These are phyloP conservation scores for Perca flavescens DNA, from an alignment of 2,113 vertebrate species.

Conservation along the genomic window DNA sequence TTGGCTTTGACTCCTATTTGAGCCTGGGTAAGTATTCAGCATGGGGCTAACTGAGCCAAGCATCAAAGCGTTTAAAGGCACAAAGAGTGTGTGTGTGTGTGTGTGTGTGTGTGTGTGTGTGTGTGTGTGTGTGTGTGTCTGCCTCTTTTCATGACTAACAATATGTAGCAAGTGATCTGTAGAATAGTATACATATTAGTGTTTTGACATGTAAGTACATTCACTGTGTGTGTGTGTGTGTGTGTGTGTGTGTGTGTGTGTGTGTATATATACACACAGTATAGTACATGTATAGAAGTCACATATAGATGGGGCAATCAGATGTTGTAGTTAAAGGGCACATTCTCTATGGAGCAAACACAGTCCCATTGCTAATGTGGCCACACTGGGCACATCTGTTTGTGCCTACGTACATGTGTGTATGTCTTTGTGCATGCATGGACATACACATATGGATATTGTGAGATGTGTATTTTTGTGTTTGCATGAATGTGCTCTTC, in stretches of 20 bases:
- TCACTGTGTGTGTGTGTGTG: background rate
- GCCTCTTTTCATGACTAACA: constrained; percentile 1
- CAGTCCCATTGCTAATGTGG: constrained; percentile 35
- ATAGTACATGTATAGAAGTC: background rate
- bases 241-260: background rate
- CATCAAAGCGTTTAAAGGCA: constrained; percentile 13
- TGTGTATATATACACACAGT: background rate
- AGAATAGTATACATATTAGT: background rate
- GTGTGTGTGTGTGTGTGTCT: background rate
- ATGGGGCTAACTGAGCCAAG: constrained; percentile 7
- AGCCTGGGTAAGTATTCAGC: constrained; percentile 21
- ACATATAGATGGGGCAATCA: constrained; percentile 32
- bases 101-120: too few species aligned
- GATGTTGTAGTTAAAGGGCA: constrained; percentile 44
- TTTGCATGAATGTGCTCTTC: constrained; percentile 21
- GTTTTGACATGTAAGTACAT: background rate
- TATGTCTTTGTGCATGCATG: background rate
- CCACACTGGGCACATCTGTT: constrained; percentile 34
- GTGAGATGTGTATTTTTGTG: constrained; percentile 1
- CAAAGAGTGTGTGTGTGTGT: background rate
- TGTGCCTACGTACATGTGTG: background rate
- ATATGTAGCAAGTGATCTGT: background rate
- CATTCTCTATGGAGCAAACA: constrained; percentile 40
- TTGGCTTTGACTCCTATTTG: constrained; percentile 41
- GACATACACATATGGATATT: background rate